Evolutionary conservation across 2,797 vertebrate species (phyloP).

Genomic region (Sebastes hopkinsi): DNA sequence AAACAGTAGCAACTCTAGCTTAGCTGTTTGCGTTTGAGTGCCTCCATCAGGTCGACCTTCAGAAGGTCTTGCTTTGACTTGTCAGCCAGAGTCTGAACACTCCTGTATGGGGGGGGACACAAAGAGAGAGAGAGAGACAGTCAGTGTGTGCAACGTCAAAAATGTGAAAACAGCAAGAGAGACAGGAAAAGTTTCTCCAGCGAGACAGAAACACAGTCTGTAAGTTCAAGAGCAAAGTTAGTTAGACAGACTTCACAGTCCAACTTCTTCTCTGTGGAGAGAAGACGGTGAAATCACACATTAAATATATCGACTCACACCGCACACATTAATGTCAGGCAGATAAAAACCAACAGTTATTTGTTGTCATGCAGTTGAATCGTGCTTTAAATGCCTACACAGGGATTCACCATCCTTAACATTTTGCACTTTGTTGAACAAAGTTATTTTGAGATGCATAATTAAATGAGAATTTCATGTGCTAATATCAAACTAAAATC

Average conservation of each 20-base stretch:
- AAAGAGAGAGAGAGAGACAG: constrained; percentile 11
- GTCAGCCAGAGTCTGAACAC: constrained; percentile 93
- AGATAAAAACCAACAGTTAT: not conserved
- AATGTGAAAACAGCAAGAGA: not conserved
- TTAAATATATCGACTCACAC: constrained; percentile 9
- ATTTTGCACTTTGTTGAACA: not conserved
- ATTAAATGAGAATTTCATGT: not conserved
- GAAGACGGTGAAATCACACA: constrained; percentile 2
- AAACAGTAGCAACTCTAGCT: constrained; percentile 83
- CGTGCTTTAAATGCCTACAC: not conserved
- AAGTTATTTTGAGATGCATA: not conserved
- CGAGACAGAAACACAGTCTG: not conserved
- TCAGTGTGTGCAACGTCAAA: constrained; percentile 12
- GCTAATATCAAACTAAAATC: not conserved
- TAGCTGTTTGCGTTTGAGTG: constrained; percentile 96
- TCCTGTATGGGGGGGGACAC: constrained; percentile 80
- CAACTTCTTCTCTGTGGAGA: constrained; percentile 8
- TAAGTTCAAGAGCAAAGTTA: constrained; percentile 20
- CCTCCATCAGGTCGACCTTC: constrained; percentile 93
- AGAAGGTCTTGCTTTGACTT: constrained; percentile 96
- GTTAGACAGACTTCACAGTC: constrained; percentile 2
- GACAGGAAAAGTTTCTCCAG: not conserved
- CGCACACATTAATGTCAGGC: constrained; percentile 28
- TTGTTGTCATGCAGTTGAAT: constrained; percentile 18
- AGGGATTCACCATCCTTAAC: not conserved